A percentile compares a stretch with the other conserved stretches of the same genome.
These are phyloP conservation scores for Onchidella celtica DNA, from an alignment of 2,888 invertebrate species.

Conservation along the genomic window DNA sequence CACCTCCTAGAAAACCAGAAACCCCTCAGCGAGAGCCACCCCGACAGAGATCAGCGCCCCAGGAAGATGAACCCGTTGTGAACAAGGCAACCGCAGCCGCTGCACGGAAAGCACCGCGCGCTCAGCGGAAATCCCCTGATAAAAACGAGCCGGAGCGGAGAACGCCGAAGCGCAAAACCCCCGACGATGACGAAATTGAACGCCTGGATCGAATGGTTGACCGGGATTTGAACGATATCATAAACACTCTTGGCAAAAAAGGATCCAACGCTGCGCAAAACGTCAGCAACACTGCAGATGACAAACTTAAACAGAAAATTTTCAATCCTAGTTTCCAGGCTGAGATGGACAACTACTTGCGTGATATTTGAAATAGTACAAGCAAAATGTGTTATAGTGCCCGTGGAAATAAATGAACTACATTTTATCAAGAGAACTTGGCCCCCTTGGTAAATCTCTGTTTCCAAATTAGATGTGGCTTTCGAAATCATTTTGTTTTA, in stretches of 20 bases:
- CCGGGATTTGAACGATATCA: conserved; percentile 42
- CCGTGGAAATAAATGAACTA: too few species aligned
- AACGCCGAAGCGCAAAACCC: not conserved
- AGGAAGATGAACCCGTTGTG: not conserved
- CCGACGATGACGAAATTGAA: conserved; percentile 37
- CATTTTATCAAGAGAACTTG: too few species aligned
- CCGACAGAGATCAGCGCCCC: not conserved
- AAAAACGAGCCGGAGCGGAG: conserved; percentile 4
- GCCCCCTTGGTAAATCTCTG: too few species aligned
- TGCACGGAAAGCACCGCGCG: not conserved
- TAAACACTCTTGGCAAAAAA: conserved; percentile 6
- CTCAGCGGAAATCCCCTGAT: too few species aligned
- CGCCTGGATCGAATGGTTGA: conserved; percentile 43
- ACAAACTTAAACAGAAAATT: conserved; percentile 27
- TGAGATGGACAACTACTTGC: conserved; percentile 36
- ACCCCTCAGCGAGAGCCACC: not conserved
- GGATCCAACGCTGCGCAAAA: not conserved
- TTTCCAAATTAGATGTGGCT: too few species aligned
- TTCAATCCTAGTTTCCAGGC: conserved; percentile 34
- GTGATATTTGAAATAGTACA: conserved; percentile 44
- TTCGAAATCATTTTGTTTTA: too few species aligned
- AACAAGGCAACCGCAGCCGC: not conserved
- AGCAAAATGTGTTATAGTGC: too few species aligned
- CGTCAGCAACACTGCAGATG: not conserved
- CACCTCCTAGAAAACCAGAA: not conserved